Conservation (phyloP, 2,888 invertebrate species). For the Sepiola atlantica region DNA sequence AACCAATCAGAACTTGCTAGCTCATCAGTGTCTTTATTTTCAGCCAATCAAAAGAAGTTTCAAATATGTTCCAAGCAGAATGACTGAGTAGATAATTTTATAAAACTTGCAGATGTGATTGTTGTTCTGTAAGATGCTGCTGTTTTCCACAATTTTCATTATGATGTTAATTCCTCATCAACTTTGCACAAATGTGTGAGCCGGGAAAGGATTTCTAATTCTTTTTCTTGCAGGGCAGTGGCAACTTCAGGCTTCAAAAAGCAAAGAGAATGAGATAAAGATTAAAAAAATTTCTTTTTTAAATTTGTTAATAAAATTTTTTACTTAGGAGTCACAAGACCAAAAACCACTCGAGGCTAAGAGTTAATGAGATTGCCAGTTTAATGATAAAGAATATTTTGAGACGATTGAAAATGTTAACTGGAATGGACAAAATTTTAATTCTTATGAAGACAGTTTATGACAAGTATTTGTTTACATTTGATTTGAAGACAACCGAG, state of each 20-base stretch:
- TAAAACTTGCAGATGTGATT: not conserved
- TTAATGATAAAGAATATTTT: not conserved
- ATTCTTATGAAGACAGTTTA: too few species aligned
- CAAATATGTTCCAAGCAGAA: not conserved
- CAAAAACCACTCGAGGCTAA: not conserved
- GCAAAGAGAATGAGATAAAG: not conserved
- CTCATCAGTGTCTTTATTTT: not conserved
- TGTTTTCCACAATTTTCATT: not conserved
- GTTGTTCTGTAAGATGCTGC: not conserved
- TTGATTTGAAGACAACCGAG: too few species aligned
- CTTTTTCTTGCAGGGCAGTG: not conserved
- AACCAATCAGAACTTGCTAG: not conserved
- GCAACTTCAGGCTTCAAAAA: not conserved
- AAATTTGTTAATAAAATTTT: too few species aligned
- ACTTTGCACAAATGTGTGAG: not conserved
- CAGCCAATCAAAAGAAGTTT: not conserved
- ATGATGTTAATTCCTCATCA: not conserved
- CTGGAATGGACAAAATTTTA: too few species aligned
- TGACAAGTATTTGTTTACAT: too few species aligned
- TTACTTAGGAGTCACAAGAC: not conserved
- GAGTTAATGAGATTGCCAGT: not conserved
- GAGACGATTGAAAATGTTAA: not conserved
- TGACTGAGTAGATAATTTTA: not conserved
- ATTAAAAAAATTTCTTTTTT: not conserved
- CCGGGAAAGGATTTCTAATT: not conserved